phyloP scores from a whole-genome alignment of 2,113 vertebrate genomes.

The Salvelinus namaycush region DNA sequence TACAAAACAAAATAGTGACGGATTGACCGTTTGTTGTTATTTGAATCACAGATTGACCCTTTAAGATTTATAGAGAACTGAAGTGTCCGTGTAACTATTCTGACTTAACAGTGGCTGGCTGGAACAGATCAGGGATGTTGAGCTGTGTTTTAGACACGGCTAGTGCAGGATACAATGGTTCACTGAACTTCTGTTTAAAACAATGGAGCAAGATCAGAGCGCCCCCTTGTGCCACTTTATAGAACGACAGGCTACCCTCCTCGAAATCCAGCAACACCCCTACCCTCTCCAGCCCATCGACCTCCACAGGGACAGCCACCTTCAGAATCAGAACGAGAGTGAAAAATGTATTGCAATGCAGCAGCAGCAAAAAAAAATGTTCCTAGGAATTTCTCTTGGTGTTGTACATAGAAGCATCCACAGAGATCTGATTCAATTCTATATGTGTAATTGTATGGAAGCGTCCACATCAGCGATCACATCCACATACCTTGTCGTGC shows the following conservation, averaged over 20 bases:
- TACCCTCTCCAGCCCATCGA: conserved; percentile 53
- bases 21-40: too few species aligned
- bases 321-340: too few species aligned
- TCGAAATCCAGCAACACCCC: conserved; percentile 74
- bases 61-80: too few species aligned
- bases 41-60: too few species aligned
- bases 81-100: neutral
- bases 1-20: too few species aligned
- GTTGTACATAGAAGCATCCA: too few species aligned
- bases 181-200: conserved; percentile 65
- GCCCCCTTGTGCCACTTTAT: conserved; percentile 68
- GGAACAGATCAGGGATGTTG: conserved; percentile 64
- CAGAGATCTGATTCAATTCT: too few species aligned
- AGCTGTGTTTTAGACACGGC: conserved; percentile 74
- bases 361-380: too few species aligned
- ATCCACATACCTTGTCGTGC: conserved; percentile 59
- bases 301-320: conserved; percentile 42
- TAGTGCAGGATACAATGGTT: conserved; percentile 74
- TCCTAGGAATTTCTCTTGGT: too few species aligned
- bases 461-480: too few species aligned
- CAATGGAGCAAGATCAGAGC: conserved; percentile 67
- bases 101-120: neutral
- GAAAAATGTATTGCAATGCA: too few species aligned
- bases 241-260: conserved; percentile 73
- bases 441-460: too few species aligned